Base-by-base conservation (phyloP, 2,888 invertebrate species). In the Pantelozetes paolii region DNA sequence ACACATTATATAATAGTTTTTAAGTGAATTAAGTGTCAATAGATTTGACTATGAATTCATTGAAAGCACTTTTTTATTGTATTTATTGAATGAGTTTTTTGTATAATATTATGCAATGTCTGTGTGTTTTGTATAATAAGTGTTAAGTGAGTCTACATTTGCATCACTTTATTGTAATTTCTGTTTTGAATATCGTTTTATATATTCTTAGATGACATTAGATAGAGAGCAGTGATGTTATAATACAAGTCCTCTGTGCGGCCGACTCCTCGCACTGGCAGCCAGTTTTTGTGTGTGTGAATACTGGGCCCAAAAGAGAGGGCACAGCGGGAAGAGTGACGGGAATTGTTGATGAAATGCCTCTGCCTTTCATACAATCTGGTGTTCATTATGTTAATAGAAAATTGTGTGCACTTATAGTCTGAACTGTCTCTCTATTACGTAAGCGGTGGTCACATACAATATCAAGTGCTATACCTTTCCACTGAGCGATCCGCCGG, bases 1-100 rank as follows among this genome's bases (percentile, higher is more conserved):
- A 54, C 3, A 54, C 8, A 6, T n/a, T 20, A 20, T 54, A 54
- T 18, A 45, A 45, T 45, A 45, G 45, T 18, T 45, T 48, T 48
- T 3, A 57, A 57, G 30, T 59, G 59, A 59, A 59, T 59, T 59
- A 59, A 59, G 59, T 59, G 59, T 13, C 59, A 59, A 59, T 57
- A 48, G 48, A 59, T 30, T 45, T 6, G 11, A 15, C 2, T 59
- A 59, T 54, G 54, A 54, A 54, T 54, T 54, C 54, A 28, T 54
- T 54, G 9, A 20, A 11, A 18, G 50, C 45, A 18, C 18, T 45
- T 59, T 59, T 59, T 59, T 6, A 45, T 45, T 45, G 45, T 13
- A 45, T 45, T 45, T 9, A 15, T 11, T 59, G 59, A 2, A n/a
- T 23, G 57, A 5, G 5, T 57, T 15, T 57, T 23, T 23, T 57